Percentiles rank a stretch among this genome's conserved stretches.
Evolutionary conservation across 2,113 vertebrate genomes (phyloP).

Genomic region (Calypte anna): DNA sequence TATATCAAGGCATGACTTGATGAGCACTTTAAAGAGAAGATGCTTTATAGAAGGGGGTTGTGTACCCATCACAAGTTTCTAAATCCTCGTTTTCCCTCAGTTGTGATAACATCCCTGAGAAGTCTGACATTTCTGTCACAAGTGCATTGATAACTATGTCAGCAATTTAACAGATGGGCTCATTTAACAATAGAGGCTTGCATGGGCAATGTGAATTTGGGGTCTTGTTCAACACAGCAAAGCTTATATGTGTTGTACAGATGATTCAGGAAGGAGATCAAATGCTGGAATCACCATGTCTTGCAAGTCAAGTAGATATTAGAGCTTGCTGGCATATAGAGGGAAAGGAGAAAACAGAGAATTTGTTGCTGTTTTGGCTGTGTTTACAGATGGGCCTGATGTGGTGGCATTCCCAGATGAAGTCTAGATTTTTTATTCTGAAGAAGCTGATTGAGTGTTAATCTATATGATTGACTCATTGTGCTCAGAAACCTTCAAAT

Average conservation of each 20-base stretch:
- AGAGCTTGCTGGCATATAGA: conserved; percentile 5
- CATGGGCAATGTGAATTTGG: not conserved
- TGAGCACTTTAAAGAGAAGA: not conserved
- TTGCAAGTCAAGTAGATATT: conserved; percentile 3
- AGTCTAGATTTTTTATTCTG: conserved; percentile 12
- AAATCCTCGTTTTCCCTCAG: not conserved
- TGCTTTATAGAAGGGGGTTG: not conserved
- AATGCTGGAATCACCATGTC: not conserved
- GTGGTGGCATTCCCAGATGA: conserved; percentile 59
- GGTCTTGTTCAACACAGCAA: not conserved
- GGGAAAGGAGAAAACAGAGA: conserved; percentile 2
- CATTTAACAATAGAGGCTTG: not conserved
- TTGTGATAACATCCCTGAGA: not conserved
- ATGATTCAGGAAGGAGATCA: conserved; percentile 21
- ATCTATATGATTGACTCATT: conserved; percentile 26
- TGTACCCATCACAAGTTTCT: not conserved
- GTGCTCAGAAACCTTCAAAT: conserved; percentile 30
- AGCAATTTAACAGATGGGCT: not conserved
- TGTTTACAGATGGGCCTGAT: not conserved
- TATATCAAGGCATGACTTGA: not conserved
- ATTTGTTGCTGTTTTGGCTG: conserved; percentile 35
- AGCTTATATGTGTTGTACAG: not conserved
- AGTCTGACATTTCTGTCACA: not conserved
- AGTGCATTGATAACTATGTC: not conserved
- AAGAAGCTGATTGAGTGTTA: conserved; percentile 53